Evolutionary conservation across 2,113 vertebrate species (phyloP).

Genomic region (Vicugna pacos): DNA sequence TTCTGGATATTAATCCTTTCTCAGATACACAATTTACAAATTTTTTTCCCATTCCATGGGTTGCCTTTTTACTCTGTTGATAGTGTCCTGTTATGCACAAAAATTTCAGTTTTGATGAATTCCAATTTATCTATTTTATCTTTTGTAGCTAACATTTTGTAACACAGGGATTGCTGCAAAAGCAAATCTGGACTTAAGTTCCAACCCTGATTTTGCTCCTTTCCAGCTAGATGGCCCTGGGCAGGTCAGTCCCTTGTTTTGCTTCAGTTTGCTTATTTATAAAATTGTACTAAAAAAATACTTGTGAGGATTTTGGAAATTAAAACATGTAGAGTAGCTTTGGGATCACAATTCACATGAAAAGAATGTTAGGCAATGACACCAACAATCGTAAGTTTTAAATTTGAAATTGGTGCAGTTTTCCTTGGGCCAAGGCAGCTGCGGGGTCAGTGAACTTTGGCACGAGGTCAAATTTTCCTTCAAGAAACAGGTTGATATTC

Average conservation of each 20-base stretch:
- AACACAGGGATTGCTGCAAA: not conserved
- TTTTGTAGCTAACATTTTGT: not conserved
- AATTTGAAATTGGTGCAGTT: not conserved
- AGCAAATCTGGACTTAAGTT: not conserved
- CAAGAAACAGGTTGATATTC: not conserved
- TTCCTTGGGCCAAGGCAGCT: not conserved
- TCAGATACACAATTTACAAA: not conserved
- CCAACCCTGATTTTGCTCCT: not conserved
- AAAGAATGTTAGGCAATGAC: not conserved
- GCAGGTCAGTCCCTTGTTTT: not conserved
- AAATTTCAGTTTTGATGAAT: not conserved
- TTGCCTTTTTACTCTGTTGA: not conserved
- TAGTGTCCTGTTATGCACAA: not conserved
- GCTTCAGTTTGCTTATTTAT: not conserved
- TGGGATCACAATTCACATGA: not conserved
- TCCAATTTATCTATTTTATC: not conserved
- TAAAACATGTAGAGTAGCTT: not conserved
- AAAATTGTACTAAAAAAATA: conserved; percentile 1
- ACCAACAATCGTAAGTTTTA: not conserved
- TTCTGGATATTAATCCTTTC: not conserved
- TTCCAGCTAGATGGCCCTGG: not conserved
- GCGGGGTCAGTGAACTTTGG: not conserved
- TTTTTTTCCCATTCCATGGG: not conserved
- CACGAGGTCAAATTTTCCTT: not conserved
- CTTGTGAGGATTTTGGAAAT: not conserved